Percentiles rank a stretch among this genome's conserved stretches.
These are phyloP conservation scores for Clinocottus analis DNA, from an alignment of 2,113 vertebrate species.

Conservation along the genomic window DNA sequence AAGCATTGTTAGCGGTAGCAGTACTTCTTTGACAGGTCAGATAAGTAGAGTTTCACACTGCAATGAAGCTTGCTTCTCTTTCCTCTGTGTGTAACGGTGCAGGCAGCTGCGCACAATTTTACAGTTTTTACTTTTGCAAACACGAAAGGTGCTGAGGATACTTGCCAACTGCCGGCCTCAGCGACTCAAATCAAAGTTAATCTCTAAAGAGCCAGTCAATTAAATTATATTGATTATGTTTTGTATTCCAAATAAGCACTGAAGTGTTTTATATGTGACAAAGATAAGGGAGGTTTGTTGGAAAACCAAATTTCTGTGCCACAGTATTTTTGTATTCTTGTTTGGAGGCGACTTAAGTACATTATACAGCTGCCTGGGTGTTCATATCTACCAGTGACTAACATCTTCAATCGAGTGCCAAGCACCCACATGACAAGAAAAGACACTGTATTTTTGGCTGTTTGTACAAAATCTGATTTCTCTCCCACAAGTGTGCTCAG, in stretches of 20 bases:
- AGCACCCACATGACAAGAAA: constrained; percentile 54
- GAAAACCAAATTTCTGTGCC: neutral
- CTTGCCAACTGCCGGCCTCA: neutral
- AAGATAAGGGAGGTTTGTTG: neutral
- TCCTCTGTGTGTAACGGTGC: neutral
- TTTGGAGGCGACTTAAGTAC: constrained; percentile 27
- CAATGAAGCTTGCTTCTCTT: constrained; percentile 7
- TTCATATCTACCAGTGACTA: constrained; percentile 46
- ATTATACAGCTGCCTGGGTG: constrained; percentile 52
- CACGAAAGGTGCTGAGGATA: constrained; percentile 12
- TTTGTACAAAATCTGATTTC: constrained; percentile 40
- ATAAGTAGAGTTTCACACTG: neutral
- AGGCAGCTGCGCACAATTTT: too few species aligned
- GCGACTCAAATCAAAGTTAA: neutral
- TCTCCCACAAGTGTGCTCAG: constrained; percentile 38
- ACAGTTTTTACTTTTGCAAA: constrained; percentile 9
- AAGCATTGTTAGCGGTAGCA: neutral
- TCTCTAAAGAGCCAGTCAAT: neutral
- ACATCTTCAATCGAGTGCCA: constrained; percentile 40
- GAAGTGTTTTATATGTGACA: constrained; percentile 1
- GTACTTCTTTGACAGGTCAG: neutral
- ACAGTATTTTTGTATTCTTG: neutral
- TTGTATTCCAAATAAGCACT: neutral
- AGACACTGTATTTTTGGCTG: constrained; percentile 46
- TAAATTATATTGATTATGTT: neutral